These are phyloP conservation scores for Caracal caracal DNA, from an alignment of 2,113 vertebrate genomes.

Conservation along the genomic window DNA sequence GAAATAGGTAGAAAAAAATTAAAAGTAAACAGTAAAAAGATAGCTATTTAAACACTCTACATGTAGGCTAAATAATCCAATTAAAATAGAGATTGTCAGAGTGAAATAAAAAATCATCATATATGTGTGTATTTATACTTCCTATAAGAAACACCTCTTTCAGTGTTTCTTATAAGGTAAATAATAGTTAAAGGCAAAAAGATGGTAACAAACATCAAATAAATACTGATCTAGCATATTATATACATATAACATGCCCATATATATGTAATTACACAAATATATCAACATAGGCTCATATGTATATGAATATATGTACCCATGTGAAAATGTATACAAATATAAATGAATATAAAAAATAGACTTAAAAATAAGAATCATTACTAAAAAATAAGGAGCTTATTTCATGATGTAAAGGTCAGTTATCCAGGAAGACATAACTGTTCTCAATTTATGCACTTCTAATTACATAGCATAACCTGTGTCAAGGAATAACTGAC, in stretches of 20 bases:
- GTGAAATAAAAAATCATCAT: background rate
- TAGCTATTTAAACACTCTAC: background rate
- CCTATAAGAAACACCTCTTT: background rate
- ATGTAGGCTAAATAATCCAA: background rate
- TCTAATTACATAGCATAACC: background rate
- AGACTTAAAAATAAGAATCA: background rate
- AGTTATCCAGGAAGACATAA: background rate
- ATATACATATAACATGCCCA: background rate
- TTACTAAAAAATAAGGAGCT: background rate
- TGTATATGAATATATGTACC: background rate
- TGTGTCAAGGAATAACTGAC: background rate
- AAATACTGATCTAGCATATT: background rate
- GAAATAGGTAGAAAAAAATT: background rate
- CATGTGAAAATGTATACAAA: background rate
- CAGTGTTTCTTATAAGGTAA: background rate
- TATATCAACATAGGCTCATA: too few species aligned
- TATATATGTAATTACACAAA: background rate
- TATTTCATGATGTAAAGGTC: background rate
- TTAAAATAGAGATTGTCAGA: background rate
- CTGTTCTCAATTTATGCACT: background rate
- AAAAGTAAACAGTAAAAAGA: background rate
- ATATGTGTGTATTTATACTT: background rate
- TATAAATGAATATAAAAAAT: background rate
- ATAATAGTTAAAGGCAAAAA: background rate
- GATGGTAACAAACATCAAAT: background rate